Percentiles rank a stretch among this genome's conserved stretches.
Evolutionary conservation across 2,797 vertebrate genomes (phyloP).

Genomic region (Heteromormyrus szaboi): DNA sequence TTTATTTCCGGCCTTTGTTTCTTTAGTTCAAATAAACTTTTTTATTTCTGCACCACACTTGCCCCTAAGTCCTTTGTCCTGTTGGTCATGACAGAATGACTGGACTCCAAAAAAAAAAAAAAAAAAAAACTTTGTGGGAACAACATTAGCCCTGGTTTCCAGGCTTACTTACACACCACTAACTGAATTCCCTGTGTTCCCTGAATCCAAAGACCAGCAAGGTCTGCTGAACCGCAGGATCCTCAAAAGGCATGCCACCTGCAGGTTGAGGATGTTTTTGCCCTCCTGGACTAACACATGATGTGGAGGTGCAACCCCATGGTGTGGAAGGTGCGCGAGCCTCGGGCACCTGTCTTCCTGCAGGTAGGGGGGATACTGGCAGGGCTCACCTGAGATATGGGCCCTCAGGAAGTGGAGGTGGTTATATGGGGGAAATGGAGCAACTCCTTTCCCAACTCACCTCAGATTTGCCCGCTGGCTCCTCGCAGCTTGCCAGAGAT

Average conservation of each 20-base stretch:
- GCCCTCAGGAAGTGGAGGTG: not conserved
- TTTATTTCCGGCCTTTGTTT: not conserved
- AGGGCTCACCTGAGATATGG: not conserved
- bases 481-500: not conserved
- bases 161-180: not conserved
- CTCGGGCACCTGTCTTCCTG: not conserved
- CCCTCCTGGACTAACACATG: not conserved
- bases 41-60: not conserved
- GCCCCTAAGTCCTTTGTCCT: not conserved
- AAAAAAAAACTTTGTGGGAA: not conserved
- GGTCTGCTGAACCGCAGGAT: not conserved
- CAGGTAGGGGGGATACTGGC: not conserved
- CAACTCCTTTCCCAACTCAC: not conserved
- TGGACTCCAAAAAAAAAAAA: not conserved
- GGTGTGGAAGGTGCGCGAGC: not conserved
- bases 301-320: not conserved
- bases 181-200: not conserved
- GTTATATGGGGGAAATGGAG: not conserved
- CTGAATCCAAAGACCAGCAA: not conserved
- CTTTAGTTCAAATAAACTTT: not conserved
- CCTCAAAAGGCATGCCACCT: not conserved
- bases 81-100: not conserved
- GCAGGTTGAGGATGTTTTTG: not conserved
- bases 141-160: not conserved
- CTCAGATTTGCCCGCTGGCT: not conserved